Conservation (phyloP, 2,888 invertebrate genomes). For the Cryptus viduatorius region DNA sequence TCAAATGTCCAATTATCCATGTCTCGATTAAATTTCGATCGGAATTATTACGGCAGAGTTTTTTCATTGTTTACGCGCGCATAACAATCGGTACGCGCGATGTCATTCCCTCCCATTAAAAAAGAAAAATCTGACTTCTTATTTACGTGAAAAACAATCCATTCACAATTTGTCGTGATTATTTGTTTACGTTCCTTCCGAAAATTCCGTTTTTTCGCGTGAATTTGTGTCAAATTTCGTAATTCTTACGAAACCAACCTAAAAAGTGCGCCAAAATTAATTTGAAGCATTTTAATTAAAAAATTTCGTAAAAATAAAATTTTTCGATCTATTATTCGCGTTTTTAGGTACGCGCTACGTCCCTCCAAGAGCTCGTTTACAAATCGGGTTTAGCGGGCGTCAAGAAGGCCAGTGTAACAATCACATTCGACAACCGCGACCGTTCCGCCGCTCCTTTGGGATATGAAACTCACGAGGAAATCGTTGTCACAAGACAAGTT, state of each 20-base stretch:
- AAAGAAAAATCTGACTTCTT: too few species aligned
- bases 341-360: constrained; percentile 94
- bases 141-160: too few species aligned
- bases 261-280: not conserved
- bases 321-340: not conserved
- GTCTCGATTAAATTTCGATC: not conserved
- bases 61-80: not conserved
- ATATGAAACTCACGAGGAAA: constrained; percentile 95
- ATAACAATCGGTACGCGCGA: not conserved
- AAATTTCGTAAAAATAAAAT: too few species aligned
- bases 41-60: not conserved
- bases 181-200: too few species aligned
- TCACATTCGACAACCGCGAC: constrained; percentile 97
- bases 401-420: constrained; percentile 97
- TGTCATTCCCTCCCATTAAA: too few species aligned
- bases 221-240: too few species aligned
- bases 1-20: too few species aligned
- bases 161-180: too few species aligned
- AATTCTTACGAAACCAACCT: not conserved
- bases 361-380: constrained; percentile 97
- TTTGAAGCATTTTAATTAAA: not conserved
- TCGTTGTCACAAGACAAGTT: constrained; percentile 96
- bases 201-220: too few species aligned
- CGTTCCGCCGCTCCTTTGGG: constrained; percentile 94
- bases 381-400: constrained; percentile 99